Evolutionary conservation across 2,888 invertebrate genomes (phyloP), one percentile per base, ranked within the genome.

Genomic region (Cataglyphis cursor): DNA sequence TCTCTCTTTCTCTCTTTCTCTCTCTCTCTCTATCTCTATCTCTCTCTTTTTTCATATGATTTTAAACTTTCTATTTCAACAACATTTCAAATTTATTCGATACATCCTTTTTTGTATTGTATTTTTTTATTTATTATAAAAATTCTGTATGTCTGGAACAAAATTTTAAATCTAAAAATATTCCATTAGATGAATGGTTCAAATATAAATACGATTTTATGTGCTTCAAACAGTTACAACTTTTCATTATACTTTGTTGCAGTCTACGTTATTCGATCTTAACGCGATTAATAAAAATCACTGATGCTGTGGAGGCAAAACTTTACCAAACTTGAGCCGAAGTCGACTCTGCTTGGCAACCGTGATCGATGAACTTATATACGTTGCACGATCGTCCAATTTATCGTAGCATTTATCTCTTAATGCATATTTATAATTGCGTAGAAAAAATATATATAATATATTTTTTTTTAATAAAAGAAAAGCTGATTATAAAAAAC

Each of bases 251-350:
- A n/a, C 9, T 5, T 24, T 5, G 9, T 51, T 35, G 66, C 6
- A 21, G 21, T 15, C 15, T 12, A n/a, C 3, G 8, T 70, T 70
- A 70, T 54, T 21, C 35, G 35, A 54, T 35, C 51, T 21, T 51
- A 54, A 54, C 15, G 8, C 35, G 21, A 18, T 54, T 70, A 51
- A 70, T 70, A 54, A 54, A 48, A 70, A 70, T 70, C 21, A 48
- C 15, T 24, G 35, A 54, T 38, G 8, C 15, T n/a, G 0, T 21
- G 21, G 3, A 70, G 21, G 21, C 21, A 5, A 61, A 61, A 28
- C 21, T 70, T 70, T 18, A 54, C 18, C 6, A 28, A 70, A 15
- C 5, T 51, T 35, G 15, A 51, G 3, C 6, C 8, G 28, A 28
- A 12, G 1, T 54, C 54, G 21, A 68, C 10, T 68, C 28, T 28